Evolutionary conservation across 2,113 vertebrate species (phyloP).

Genomic region (Greenwoodochromis staneri): DNA sequence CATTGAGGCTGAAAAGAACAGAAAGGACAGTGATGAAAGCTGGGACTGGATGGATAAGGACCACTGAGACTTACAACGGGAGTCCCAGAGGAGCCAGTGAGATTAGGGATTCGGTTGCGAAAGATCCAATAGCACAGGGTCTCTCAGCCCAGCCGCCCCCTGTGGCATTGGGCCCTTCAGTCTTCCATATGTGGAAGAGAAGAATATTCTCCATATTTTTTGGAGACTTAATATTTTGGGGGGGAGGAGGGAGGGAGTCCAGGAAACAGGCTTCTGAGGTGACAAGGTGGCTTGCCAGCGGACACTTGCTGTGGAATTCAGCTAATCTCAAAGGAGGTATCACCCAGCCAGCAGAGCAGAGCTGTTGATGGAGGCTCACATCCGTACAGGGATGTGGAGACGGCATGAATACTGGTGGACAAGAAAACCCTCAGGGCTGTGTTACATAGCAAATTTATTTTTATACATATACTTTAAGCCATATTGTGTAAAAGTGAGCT

Average conservation of each 20-base stretch:
- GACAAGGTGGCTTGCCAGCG: conserved; percentile 72
- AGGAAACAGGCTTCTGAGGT: conserved; percentile 72
- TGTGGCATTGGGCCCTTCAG: conserved; percentile 76
- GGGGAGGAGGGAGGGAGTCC: conserved; percentile 64
- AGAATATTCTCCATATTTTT: conserved; percentile 98
- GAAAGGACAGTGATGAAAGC: conserved; percentile 92
- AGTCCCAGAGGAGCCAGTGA: conserved; percentile 84
- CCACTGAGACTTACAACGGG: conserved; percentile 77
- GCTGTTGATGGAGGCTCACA: conserved; percentile 71
- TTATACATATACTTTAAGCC: conserved; percentile 85
- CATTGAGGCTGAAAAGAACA: conserved; percentile 94
- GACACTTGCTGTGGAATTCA: conserved; percentile 69
- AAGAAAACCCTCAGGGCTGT: conserved; percentile 91
- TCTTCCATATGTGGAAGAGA: conserved; percentile 99
- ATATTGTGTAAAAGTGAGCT: conserved; percentile 86
- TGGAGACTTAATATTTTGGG: conserved; percentile 83
- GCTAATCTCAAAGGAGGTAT: conserved; percentile 61
- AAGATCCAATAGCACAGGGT: conserved; percentile 73
- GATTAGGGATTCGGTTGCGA: conserved; percentile 49
- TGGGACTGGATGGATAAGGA: conserved; percentile 98
- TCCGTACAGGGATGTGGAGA: conserved; percentile 77
- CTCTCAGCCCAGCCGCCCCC: conserved; percentile 62
- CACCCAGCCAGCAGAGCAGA: conserved; percentile 51
- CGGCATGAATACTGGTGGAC: conserved; percentile 75
- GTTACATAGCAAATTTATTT: conserved; percentile 87